Evolutionary conservation across 2,888 invertebrate genomes (phyloP).

Genomic region (Epinotia brunnichana): DNA sequence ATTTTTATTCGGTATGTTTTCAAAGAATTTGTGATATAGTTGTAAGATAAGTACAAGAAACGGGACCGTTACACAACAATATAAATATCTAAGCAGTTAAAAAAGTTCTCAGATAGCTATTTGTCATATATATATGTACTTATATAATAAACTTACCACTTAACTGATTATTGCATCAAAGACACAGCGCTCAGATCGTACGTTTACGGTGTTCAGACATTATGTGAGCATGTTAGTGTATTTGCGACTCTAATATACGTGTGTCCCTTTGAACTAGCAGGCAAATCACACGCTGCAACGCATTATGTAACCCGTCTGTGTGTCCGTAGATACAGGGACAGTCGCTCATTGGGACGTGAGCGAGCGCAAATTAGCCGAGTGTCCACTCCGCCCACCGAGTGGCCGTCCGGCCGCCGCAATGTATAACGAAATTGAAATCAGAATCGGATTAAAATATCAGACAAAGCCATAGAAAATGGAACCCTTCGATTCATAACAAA

Average conservation of each 20-base stretch:
- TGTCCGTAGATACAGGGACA: conserved; percentile 18
- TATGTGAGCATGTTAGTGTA: conserved; percentile 11
- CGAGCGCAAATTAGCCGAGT: conserved; percentile 34
- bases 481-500: not conserved
- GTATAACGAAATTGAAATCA: conserved; percentile 23
- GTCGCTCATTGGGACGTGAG: conserved; percentile 38
- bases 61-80: too few species aligned
- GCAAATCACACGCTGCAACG: conserved; percentile 28
- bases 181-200: not conserved
- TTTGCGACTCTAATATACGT: conserved; percentile 19
- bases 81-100: too few species aligned
- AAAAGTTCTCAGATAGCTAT: too few species aligned
- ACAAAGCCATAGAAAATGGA: not conserved
- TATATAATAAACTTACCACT: not conserved
- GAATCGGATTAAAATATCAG: conserved; percentile 20
- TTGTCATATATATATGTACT: too few species aligned
- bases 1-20: too few species aligned
- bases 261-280: conserved; percentile 24
- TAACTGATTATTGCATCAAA: not conserved
- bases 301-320: conserved; percentile 36
- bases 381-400: too few species aligned
- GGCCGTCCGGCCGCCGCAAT: conserved; percentile 6
- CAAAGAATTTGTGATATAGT: too few species aligned
- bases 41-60: too few species aligned
- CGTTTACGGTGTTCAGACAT: conserved; percentile 6